phyloP scores from a whole-genome alignment of 2,888 invertebrate species.

The Cactoblastis cactorum region DNA sequence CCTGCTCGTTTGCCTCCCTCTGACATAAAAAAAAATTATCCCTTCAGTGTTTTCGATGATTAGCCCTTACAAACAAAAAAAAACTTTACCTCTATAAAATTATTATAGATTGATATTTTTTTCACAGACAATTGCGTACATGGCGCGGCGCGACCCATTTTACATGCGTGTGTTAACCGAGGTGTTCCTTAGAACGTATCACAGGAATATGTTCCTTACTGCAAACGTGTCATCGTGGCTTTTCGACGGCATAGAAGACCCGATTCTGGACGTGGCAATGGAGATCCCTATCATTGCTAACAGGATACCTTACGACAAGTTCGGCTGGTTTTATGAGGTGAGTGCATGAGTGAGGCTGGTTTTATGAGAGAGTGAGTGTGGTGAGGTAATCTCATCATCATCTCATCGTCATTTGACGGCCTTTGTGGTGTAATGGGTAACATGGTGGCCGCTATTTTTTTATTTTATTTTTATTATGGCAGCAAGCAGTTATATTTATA shows the following conservation, averaged over 20 bases:
- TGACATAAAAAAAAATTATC: no score
- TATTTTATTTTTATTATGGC: no score
- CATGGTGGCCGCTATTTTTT: no score
- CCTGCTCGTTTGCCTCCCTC: no score
- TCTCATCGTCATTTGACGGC: no score
- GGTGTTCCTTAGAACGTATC: constrained; percentile 73
- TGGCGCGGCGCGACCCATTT: constrained; percentile 64
- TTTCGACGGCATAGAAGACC: constrained; percentile 90
- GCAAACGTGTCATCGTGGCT: constrained; percentile 84
- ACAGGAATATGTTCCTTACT: constrained; percentile 76
- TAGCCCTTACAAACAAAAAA: no score
- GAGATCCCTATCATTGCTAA: constrained; percentile 74
- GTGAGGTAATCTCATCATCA: no score
- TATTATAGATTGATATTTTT: constrained; percentile 1
- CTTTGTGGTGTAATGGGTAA: no score
- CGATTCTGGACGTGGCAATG: constrained; percentile 78
- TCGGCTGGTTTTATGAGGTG: constrained; percentile 92
- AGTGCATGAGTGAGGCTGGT: constrained; percentile 55
- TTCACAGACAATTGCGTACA: constrained; percentile 82
- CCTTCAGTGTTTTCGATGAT: no score
- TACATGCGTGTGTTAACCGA: constrained; percentile 63
- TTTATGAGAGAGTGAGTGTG: no score
- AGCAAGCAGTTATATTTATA: no score
- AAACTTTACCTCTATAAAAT: no score
- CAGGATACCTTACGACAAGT: constrained; percentile 84